A percentile compares a stretch with the other conserved stretches of the same genome.
Evolutionary conservation across 2,113 vertebrate genomes (phyloP).

Genomic region (Dolichallabes microphthalmus): DNA sequence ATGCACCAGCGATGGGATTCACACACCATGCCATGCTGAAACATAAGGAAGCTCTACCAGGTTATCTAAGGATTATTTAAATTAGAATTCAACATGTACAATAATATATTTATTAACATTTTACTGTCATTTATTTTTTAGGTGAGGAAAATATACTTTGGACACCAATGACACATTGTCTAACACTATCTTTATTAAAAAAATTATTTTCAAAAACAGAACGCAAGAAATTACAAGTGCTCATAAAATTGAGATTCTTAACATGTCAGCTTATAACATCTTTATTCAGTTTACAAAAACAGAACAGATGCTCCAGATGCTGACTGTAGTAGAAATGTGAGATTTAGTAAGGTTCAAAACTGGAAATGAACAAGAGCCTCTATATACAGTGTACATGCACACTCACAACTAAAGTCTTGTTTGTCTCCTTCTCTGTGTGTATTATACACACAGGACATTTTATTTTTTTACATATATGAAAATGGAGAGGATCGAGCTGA

Average conservation of each 20-base stretch:
- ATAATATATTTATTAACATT: not conserved
- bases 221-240: not conserved
- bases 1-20: not conserved
- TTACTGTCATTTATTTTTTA: not conserved
- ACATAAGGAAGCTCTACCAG: not conserved
- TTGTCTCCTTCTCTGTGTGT: no score
- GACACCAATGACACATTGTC: not conserved
- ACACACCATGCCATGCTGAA: not conserved
- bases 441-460: no score
- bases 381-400: no score
- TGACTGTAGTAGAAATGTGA: not conserved
- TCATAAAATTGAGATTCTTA: not conserved
- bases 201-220: not conserved
- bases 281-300: not conserved
- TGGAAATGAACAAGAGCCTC: no score
- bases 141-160: not conserved
- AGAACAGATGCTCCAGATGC: not conserved
- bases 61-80: not conserved
- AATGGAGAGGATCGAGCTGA: not conserved
- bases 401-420: no score
- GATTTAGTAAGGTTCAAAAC: not conserved
- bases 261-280: not conserved
- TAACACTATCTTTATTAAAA: not conserved
- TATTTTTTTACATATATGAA: not conserved
- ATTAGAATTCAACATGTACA: not conserved